Evolutionary conservation across 2,113 vertebrate species (phyloP).

Genomic region (Callithrix jacchus): DNA sequence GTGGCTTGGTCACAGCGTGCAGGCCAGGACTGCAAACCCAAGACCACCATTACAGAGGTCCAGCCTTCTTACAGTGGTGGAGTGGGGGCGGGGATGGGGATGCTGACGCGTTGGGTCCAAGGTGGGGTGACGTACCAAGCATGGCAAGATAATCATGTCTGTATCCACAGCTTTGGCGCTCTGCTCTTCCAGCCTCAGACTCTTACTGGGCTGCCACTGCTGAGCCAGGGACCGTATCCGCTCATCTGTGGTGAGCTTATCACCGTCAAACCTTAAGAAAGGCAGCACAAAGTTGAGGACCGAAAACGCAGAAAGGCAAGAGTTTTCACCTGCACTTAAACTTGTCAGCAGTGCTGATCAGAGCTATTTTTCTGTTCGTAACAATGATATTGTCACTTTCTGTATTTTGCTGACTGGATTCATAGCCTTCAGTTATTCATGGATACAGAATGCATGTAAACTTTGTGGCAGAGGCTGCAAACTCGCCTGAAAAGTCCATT

Average conservation of each 20-base stretch:
- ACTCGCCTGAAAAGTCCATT: neutral
- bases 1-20: slow-evolving; percentile 91
- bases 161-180: slow-evolving; percentile 94
- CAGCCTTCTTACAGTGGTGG: neutral
- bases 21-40: slow-evolving; percentile 90
- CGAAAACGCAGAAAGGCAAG: neutral
- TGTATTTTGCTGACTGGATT: neutral
- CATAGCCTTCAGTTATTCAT: neutral
- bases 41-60: slow-evolving; percentile 5
- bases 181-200: slow-evolving; percentile 89
- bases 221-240: slow-evolving; percentile 93
- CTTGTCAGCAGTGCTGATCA: neutral
- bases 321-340: neutral
- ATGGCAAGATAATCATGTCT: slow-evolving; percentile 95
- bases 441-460: neutral
- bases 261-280: slow-evolving; percentile 91
- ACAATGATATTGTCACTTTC: neutral
- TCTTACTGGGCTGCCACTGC: slow-evolving; percentile 94
- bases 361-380: neutral
- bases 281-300: neutral
- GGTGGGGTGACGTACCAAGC: slow-evolving; percentile 85
- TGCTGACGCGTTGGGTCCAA: neutral
- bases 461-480: neutral
- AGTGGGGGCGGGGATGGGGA: neutral
- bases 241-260: slow-evolving; percentile 94